Percentiles rank a stretch among this genome's conserved stretches.
Conservation (phyloP, 2,797 vertebrate species). For the Eremophila alpestris region DNA sequence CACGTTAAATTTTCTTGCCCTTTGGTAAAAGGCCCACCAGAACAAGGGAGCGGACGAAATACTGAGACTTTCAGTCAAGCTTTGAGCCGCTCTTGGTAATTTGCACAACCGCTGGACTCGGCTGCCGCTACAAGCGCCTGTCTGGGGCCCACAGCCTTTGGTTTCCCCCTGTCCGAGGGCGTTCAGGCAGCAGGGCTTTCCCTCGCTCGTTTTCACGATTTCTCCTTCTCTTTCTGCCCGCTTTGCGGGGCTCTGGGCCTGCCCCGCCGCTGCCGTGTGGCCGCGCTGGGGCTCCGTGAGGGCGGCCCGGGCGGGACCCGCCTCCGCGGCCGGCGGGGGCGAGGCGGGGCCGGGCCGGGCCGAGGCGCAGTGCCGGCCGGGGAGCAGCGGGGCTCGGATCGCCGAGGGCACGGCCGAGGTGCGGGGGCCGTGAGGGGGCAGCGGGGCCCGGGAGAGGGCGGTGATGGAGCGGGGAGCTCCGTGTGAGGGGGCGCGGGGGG, state of each 20-base stretch:
- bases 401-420: not conserved
- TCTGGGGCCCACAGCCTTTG: accelerated
- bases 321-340: not conserved
- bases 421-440: not conserved
- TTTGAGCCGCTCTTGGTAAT: not conserved
- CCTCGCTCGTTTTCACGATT: accelerated
- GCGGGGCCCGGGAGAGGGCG: not conserved
- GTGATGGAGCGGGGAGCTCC: not conserved
- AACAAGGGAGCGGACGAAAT: accelerated
- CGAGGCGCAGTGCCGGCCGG: not conserved
- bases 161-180: accelerated
- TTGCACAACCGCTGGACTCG: accelerated
- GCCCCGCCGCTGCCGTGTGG: not conserved
- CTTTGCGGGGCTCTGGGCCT: accelerated
- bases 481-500: not conserved
- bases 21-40: not conserved
- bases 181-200: accelerated
- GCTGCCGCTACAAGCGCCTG: accelerated
- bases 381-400: not conserved
- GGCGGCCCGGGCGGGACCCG: not conserved
- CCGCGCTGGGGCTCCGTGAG: not conserved
- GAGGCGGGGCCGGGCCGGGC: not conserved
- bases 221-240: accelerated
- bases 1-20: not conserved
- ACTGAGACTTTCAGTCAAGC: not conserved